Percentiles rank a stretch among this genome's conserved stretches.
Conservation (phyloP, 2,797 vertebrate species). For the Paratrypauchen microcephalus region DNA sequence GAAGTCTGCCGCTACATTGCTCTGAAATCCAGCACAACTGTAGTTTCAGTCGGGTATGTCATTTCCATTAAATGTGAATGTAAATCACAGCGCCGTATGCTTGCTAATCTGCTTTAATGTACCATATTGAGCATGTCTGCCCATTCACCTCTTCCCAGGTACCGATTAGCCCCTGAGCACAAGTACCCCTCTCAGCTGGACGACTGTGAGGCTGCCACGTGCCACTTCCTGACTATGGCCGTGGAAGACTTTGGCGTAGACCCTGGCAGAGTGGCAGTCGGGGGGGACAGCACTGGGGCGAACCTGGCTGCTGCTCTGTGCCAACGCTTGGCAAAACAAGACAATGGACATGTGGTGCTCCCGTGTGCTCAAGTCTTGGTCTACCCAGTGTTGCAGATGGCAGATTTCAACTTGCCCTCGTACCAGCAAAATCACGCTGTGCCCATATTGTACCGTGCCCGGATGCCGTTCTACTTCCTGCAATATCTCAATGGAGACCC, state of each 20-base stretch:
- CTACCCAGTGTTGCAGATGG: conserved; percentile 78
- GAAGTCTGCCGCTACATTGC: conserved; percentile 72
- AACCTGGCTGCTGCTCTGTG: conserved; percentile 73
- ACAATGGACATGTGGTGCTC: conserved; percentile 71
- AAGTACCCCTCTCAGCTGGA: conserved; percentile 71
- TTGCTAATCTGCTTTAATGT: conserved; percentile 8
- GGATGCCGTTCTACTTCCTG: conserved; percentile 60
- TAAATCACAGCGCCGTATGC: background rate
- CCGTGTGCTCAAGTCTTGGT: conserved; percentile 85
- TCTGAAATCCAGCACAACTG: conserved; percentile 74
- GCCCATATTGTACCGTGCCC: conserved; percentile 73
- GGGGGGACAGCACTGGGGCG: conserved; percentile 84
- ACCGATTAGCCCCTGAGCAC: conserved; percentile 80
- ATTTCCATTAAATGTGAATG: conserved; percentile 3
- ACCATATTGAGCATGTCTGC: conserved; percentile 25
- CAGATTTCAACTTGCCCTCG: conserved; percentile 85
- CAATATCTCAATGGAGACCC: conserved; percentile 69
- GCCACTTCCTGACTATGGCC: conserved; percentile 81
- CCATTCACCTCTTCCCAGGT: conserved; percentile 60
- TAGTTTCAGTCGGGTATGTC: conserved; percentile 82
- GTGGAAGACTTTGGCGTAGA: conserved; percentile 77
- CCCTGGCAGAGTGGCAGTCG: conserved; percentile 72
- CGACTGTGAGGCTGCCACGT: conserved; percentile 76
- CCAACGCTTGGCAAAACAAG: conserved; percentile 71
- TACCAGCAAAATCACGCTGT: conserved; percentile 80